Evolutionary conservation across 2,797 vertebrate genomes (phyloP).

Genomic region (Nannoperca obscura): DNA sequence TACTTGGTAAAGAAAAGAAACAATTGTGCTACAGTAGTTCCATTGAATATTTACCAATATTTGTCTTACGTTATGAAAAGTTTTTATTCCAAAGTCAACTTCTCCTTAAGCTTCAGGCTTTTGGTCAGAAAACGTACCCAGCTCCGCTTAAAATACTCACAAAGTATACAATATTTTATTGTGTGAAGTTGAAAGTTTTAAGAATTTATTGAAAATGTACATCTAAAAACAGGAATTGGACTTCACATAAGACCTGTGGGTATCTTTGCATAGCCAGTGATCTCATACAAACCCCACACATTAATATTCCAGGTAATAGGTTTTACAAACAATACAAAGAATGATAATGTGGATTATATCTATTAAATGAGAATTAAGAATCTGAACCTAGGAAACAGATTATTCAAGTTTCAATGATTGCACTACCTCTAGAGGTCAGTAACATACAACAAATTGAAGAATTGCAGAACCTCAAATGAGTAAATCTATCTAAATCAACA

Average conservation of each 20-base stretch:
- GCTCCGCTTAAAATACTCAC: not conserved
- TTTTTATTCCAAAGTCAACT: not conserved
- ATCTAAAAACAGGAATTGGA: conserved; percentile 24
- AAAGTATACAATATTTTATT: not conserved
- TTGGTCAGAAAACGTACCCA: not conserved
- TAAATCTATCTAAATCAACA: not conserved
- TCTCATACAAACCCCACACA: conserved; percentile 2
- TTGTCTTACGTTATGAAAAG: not conserved
- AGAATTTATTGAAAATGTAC: conserved; percentile 62
- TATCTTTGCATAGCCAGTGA: conserved; percentile 19
- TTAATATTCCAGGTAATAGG: not conserved
- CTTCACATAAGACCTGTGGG: not conserved
- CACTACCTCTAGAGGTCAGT: conserved; percentile 69
- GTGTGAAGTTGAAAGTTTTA: conserved; percentile 11
- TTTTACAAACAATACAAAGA: not conserved
- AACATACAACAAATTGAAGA: conserved; percentile 34
- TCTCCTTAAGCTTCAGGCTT: not conserved
- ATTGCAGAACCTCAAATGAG: not conserved
- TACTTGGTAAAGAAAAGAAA: too few relatives aligned
- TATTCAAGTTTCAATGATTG: conserved; percentile 11
- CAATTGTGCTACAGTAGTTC: not conserved
- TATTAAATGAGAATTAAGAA: conserved; percentile 14
- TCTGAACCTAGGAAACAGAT: not conserved
- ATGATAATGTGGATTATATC: conserved; percentile 8
- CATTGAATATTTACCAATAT: not conserved